Conservation (phyloP, 2,113 vertebrate species). For the Rattus norvegicus region DNA sequence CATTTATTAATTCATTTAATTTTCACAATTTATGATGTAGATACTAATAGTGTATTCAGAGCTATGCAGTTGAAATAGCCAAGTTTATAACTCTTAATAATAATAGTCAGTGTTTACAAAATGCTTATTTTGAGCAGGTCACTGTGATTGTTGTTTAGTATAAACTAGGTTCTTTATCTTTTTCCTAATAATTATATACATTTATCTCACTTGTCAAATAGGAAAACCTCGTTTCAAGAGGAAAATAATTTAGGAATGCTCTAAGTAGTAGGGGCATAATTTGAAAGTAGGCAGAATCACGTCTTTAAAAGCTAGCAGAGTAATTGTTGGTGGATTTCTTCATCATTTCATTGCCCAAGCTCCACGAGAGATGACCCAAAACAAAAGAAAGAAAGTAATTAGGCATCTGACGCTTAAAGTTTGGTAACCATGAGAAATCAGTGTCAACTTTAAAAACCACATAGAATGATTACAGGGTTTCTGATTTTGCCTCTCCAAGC, state of each 20-base stretch:
- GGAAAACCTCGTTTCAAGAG: not conserved
- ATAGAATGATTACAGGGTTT: not conserved
- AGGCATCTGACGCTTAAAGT: not conserved
- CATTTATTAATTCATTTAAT: conserved; percentile 43
- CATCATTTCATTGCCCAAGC: not conserved
- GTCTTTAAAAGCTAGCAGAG: not conserved
- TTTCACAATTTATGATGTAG: conserved; percentile 50
- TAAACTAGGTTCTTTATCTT: conserved; percentile 23
- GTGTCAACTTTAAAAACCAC: not conserved
- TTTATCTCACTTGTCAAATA: not conserved
- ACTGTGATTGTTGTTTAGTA: not conserved
- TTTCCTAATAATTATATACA: conserved; percentile 9
- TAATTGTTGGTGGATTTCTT: not conserved
- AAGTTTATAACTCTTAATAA: conserved; percentile 1
- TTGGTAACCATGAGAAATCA: conserved; percentile 6
- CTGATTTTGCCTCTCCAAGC: not conserved
- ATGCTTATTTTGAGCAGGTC: not conserved
- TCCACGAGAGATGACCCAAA: not conserved
- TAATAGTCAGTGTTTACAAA: conserved; percentile 55
- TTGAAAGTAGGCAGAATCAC: not conserved
- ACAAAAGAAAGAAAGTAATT: not conserved
- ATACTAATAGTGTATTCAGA: conserved; percentile 8
- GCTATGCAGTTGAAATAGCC: not conserved
- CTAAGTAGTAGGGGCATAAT: not conserved
- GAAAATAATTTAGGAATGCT: not conserved